A percentile compares a stretch with the other conserved stretches of the same genome.
Evolutionary conservation across 2,113 vertebrate species (phyloP).

Genomic region (Alouatta palliata): DNA sequence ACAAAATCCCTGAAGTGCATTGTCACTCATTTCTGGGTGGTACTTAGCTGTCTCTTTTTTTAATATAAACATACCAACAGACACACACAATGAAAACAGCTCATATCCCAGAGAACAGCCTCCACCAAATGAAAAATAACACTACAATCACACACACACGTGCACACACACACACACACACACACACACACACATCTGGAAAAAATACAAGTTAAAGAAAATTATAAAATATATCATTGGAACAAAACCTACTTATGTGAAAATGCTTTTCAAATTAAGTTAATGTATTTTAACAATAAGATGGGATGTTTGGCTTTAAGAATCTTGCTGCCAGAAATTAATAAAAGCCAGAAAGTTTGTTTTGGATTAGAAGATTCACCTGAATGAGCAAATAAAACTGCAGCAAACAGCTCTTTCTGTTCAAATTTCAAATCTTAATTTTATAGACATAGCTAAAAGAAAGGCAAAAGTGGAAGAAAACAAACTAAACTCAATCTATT

Average conservation of each 20-base stretch:
- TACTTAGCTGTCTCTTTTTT: background rate
- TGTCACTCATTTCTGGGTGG: conserved; percentile 32
- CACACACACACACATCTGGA: background rate
- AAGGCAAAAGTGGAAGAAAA: background rate
- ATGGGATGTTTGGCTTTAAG: background rate
- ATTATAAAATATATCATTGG: background rate
- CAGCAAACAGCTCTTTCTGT: conserved; percentile 11
- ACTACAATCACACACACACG: background rate
- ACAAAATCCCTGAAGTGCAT: background rate
- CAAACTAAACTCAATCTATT: background rate
- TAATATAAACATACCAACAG: background rate
- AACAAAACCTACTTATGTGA: conserved; percentile 25
- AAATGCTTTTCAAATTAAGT: conserved; percentile 37
- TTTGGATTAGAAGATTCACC: conserved; percentile 55
- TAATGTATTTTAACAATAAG: conserved; percentile 32
- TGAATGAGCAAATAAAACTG: conserved; percentile 57
- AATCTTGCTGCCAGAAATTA: background rate
- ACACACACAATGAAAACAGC: conserved; percentile 14
- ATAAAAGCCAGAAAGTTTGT: conserved; percentile 36
- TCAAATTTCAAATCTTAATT: conserved; percentile 46
- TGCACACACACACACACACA: background rate
- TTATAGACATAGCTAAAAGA: background rate
- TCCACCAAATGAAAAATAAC: background rate
- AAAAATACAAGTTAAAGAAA: background rate
- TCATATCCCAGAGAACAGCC: background rate